Conservation (phyloP, 2,888 invertebrate species). For the Cylindroiulus punctatus region DNA sequence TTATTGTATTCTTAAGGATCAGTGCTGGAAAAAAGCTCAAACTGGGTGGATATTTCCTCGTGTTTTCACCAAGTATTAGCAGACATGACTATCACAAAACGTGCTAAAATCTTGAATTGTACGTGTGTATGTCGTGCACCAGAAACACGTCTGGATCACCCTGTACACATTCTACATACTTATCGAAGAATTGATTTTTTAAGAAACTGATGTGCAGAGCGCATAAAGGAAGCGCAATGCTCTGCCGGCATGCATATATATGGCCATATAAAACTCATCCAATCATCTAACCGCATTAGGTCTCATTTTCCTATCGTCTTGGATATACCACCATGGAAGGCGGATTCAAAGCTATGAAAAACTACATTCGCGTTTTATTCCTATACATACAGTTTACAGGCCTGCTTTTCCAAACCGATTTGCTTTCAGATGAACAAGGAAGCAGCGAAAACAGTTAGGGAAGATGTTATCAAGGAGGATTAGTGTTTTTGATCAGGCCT, state of each 20-base stretch:
- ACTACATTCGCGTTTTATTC: background rate
- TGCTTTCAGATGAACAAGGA: background rate
- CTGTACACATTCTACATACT: background rate
- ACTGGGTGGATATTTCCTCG: too few relatives aligned
- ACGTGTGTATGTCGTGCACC: background rate
- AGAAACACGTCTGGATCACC: background rate
- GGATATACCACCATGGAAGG: background rate
- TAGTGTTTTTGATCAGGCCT: background rate
- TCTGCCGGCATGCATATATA: background rate
- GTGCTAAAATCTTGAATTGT: too few relatives aligned
- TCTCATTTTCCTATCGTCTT: conserved; percentile 15
- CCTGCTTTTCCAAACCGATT: background rate
- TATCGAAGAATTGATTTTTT: conserved; percentile 32
- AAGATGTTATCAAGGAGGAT: background rate
- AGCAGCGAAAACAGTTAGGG: background rate
- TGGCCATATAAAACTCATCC: conserved; percentile 27
- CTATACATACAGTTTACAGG: background rate
- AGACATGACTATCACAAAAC: too few relatives aligned
- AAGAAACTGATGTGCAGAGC: background rate
- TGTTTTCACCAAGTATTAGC: too few relatives aligned
- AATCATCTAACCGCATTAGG: conserved; percentile 20
- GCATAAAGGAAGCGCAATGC: background rate
- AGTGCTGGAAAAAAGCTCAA: too few relatives aligned
- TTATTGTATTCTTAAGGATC: too few relatives aligned
- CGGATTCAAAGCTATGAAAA: background rate